These are phyloP conservation scores for Pomatorhinus ruficollis DNA, from an alignment of 2,113 vertebrate species.

Conservation along the genomic window DNA sequence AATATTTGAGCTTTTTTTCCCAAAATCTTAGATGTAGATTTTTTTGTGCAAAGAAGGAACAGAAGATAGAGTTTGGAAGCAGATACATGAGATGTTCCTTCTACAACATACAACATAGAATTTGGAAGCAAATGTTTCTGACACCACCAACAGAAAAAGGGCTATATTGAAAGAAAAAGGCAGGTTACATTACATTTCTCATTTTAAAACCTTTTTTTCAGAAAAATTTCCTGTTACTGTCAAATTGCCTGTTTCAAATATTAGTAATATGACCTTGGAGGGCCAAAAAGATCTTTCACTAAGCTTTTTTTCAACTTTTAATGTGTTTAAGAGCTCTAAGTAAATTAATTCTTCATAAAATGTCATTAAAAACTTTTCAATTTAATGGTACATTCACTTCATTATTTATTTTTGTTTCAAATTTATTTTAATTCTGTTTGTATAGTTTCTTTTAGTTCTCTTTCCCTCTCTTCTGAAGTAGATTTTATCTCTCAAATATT, in stretches of 20 bases:
- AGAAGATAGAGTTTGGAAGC: not conserved
- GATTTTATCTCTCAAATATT: not conserved
- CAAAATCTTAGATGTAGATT: not conserved
- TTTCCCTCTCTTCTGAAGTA: not conserved
- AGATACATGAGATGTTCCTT: not conserved
- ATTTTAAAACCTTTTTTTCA: not conserved
- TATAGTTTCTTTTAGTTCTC: not conserved
- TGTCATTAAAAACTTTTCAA: not conserved
- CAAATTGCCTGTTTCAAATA: not conserved
- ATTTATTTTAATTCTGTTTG: not conserved
- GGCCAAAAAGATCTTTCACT: not conserved
- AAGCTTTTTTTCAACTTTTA: not conserved
- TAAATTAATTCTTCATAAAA: not conserved
- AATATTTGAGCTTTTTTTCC: not conserved
- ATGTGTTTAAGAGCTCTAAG: not conserved
- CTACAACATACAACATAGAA: not conserved
- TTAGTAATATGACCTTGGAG: not conserved
- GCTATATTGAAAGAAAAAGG: not conserved
- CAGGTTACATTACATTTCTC: not conserved
- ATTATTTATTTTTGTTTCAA: not conserved
- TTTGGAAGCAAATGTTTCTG: not conserved
- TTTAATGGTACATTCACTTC: fast-evolving
- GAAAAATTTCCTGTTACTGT: not conserved
- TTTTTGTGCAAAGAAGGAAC: not conserved
- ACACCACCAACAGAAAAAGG: not conserved